Evolutionary conservation across 2,888 invertebrate species (phyloP).

Genomic region (Anticlea derivata): DNA sequence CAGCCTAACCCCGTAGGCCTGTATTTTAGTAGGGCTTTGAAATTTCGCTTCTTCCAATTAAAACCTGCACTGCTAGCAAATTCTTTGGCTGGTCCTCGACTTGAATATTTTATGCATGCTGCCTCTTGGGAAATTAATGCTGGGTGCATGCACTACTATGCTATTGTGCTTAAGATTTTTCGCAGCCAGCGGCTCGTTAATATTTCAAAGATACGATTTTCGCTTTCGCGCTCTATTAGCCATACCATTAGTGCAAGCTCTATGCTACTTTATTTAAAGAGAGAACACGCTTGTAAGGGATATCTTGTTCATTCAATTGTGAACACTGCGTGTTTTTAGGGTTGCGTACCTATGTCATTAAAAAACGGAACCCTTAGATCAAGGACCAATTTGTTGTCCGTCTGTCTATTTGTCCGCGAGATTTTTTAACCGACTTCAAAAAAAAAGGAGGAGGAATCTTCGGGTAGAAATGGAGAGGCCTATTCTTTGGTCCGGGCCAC

Average conservation of each 20-base stretch:
- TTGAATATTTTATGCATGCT: constrained; percentile 68
- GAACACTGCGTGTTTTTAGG: constrained; percentile 12
- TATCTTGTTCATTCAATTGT: constrained; percentile 18
- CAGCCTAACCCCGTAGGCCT: constrained; percentile 28
- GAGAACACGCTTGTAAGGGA: constrained; percentile 13
- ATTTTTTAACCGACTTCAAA: too few species aligned
- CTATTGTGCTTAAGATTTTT: constrained; percentile 60
- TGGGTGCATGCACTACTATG: constrained; percentile 50
- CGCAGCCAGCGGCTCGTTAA: constrained; percentile 45
- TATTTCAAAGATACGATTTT: constrained; percentile 45
- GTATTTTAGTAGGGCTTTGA: constrained; percentile 38
- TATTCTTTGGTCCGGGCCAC: too few species aligned
- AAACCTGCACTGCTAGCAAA: constrained; percentile 55
- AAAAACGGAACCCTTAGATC: too few species aligned
- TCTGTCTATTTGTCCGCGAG: too few species aligned
- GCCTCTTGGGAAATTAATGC: constrained; percentile 66
- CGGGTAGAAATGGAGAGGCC: too few species aligned
- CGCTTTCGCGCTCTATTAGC: constrained; percentile 19
- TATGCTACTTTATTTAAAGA: constrained; percentile 20
- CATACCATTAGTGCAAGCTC: constrained; percentile 6
- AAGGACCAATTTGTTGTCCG: too few species aligned
- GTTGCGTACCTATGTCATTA: too few species aligned
- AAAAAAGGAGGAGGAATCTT: too few species aligned
- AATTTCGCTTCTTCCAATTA: constrained; percentile 58
- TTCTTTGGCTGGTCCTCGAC: constrained; percentile 56